Conservation (phyloP, 2,113 vertebrate species). For the Pelecanoides urinatrix region DNA sequence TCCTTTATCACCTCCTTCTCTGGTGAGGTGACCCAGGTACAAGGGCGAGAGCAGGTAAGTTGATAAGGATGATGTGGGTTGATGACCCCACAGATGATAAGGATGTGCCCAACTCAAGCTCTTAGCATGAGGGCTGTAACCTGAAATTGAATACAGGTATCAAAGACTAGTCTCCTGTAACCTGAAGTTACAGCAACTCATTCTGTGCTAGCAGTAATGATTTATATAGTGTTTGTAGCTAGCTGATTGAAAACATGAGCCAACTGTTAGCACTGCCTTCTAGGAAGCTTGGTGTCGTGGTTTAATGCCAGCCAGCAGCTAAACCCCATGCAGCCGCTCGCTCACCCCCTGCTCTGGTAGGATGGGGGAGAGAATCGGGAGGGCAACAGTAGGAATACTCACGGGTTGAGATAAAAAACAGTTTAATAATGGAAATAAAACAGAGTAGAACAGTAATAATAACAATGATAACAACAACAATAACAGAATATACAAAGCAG, state of each 20-base stretch:
- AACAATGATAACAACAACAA: too few species aligned
- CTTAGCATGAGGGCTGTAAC: background rate
- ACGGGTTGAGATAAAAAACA: too few species aligned
- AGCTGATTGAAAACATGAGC: background rate
- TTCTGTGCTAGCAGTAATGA: background rate
- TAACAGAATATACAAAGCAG: too few species aligned
- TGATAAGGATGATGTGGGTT: background rate
- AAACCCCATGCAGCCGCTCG: too few species aligned
- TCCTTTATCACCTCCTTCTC: background rate
- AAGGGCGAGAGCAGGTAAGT: background rate
- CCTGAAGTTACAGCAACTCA: background rate
- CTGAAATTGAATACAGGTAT: background rate
- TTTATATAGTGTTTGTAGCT: background rate
- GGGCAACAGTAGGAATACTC: too few species aligned
- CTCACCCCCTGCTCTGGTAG: too few species aligned
- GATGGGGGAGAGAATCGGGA: too few species aligned
- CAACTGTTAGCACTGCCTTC: background rate
- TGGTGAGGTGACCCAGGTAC: background rate
- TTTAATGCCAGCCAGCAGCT: too few species aligned
- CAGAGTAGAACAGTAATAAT: too few species aligned
- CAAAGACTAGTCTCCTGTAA: background rate
- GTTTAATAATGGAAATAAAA: too few species aligned
- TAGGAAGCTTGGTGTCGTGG: background rate
- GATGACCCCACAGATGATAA: background rate
- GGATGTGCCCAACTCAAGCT: background rate